Base-by-base conservation (phyloP, 2,113 vertebrate species). In the Petroica traversi region DNA sequence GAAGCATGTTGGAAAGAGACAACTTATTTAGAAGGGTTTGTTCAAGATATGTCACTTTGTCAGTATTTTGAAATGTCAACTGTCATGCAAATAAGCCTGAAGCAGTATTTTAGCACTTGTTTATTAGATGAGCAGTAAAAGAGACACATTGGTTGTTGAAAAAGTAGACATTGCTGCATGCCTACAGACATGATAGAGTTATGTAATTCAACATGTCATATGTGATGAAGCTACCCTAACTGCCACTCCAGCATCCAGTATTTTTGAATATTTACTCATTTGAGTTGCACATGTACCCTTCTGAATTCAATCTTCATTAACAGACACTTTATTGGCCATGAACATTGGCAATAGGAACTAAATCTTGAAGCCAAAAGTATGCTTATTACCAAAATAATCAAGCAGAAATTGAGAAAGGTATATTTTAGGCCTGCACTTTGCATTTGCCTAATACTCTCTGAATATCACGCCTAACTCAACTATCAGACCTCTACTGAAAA, bases 1-100 rank as follows among this genome's bases (percentile, higher is more conserved):
- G 69, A 62, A 54, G 0, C 25, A 15, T 33, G 11, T 43, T 49
- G 33, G 71, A 80, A 91, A 66, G n/a, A 84, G 54, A 36, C 63
- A 88, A 66, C 45, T 77, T 80, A 86, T 73, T 95, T 84, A 88
- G 63, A 88, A 76, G 28, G 19, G 7, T 86, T 92, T 84, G 69
- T 26, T 66, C 49, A 80, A 92, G 79, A 69, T 61, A 80, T 54
- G 41, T 45, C 91, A 80, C 36, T 93, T 93, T 77, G 54, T 83
- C 63, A 73, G 72, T 86, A 79, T 83, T 96, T 94, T 86, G 25
- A 92, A 96, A 92, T 80, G 72, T 88, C 93, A 95, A 19, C 86
- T 83, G 54, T 34, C 76, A 91, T 38, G 29, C 33, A 88, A 79
- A 93, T 33, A 86, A 83, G 59, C 59, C 63, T 38, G 49, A 55